Conservation (phyloP, 2,113 vertebrate genomes). For the Mormyrus iriodes region DNA sequence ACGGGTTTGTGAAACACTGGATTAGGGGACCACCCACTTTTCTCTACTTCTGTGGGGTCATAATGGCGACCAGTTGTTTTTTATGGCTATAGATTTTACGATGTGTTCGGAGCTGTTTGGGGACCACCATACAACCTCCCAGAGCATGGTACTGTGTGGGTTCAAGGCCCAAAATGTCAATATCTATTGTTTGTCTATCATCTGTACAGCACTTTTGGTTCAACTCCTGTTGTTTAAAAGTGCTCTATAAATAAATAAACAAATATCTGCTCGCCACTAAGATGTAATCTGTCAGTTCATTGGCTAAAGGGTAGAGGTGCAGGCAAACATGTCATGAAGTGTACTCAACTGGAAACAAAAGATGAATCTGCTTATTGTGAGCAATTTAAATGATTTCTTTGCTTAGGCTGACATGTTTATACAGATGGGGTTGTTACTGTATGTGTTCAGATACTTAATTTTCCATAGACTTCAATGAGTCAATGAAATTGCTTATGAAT, state of each 20-base stretch:
- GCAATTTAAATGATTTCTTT: not conserved
- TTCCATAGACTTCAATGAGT: not conserved
- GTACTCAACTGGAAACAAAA: not conserved
- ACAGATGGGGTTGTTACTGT: not conserved
- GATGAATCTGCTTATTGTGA: not conserved
- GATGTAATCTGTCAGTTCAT: not conserved
- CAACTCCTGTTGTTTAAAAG: no score
- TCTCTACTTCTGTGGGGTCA: slow-evolving; percentile 63
- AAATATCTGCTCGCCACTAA: not conserved
- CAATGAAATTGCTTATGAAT: not conserved
- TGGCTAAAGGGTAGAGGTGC: not conserved
- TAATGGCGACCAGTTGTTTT: slow-evolving; percentile 66
- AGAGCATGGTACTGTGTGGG: slow-evolving; percentile 35
- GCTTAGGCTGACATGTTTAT: not conserved
- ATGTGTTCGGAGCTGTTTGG: slow-evolving; percentile 64
- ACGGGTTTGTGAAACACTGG: no score
- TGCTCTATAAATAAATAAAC: no score
- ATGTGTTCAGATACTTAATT: not conserved
- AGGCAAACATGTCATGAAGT: not conserved
- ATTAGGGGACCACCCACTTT: slow-evolving; percentile 60
- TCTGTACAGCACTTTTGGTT: no score
- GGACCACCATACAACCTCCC: slow-evolving; percentile 54
- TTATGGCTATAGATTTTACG: slow-evolving; percentile 66
- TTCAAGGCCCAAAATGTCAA: not conserved
- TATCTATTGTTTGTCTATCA: no score